A percentile compares a stretch with the other conserved stretches of the same genome.
These are phyloP conservation scores for Sarcophaga caerulescens DNA, from an alignment of 2,888 invertebrate species.

Conservation along the genomic window DNA sequence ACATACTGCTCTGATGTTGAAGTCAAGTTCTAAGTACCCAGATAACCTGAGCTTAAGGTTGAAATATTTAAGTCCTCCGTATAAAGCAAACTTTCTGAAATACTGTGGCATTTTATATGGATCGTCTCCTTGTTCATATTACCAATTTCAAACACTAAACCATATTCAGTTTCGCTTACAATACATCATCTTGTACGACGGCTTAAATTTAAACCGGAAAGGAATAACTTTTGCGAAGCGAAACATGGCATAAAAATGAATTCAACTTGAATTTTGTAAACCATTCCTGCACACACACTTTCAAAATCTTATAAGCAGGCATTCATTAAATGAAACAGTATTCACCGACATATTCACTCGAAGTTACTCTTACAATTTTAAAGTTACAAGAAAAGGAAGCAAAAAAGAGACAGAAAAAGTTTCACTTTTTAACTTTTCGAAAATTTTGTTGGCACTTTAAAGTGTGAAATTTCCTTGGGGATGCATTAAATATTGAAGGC, in stretches of 20 bases:
- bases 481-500: constrained; percentile 5
- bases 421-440: not conserved
- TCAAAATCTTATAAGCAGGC: too few relatives aligned
- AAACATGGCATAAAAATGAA: constrained; percentile 38
- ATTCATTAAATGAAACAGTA: too few relatives aligned
- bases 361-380: not conserved
- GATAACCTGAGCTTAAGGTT: too few relatives aligned
- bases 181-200: constrained; percentile 45
- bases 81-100: too few relatives aligned
- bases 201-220: constrained; percentile 22
- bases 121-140: not conserved
- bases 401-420: too few relatives aligned
- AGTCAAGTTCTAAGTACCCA: too few relatives aligned
- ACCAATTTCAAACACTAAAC: too few relatives aligned
- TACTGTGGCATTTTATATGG: too few relatives aligned
- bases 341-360: too few relatives aligned
- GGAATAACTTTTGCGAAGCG: constrained; percentile 1
- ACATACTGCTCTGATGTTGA: too few relatives aligned
- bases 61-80: too few relatives aligned
- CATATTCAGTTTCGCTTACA: not conserved
- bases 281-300: too few relatives aligned
- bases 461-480: constrained; percentile 20
- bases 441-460: constrained; percentile 30
- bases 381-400: not conserved
- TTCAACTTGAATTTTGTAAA: not conserved